phyloP scores from a whole-genome alignment of 2,797 vertebrate genomes.

The Paguma larvata region DNA sequence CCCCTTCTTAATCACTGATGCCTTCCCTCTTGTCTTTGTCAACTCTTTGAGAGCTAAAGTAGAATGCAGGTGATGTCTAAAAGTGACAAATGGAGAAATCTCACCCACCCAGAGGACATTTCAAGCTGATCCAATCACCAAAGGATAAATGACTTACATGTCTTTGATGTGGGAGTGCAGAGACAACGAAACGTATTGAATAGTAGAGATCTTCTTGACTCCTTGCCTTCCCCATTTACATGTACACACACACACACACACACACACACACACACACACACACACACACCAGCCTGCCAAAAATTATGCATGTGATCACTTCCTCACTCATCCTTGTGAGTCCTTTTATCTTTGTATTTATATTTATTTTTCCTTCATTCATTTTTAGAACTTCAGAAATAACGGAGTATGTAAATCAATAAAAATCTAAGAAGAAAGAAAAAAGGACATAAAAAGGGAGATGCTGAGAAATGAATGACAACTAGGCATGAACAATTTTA shows the following conservation, averaged over 20 bases:
- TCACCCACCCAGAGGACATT: background rate
- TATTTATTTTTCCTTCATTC: conserved; percentile 35
- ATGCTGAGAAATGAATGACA: conserved; percentile 50
- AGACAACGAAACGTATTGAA: background rate
- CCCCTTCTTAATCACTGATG: background rate
- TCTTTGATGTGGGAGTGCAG: background rate
- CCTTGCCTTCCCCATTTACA: background rate
- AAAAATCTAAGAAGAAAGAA: conserved; percentile 1
- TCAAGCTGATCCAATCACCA: background rate
- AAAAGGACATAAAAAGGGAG: conserved; percentile 18
- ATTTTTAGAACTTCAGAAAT: conserved; percentile 59
- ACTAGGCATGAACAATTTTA: background rate
- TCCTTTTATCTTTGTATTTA: conserved; percentile 49
- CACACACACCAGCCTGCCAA: background rate
- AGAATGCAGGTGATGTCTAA: background rate
- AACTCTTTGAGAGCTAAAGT: background rate
- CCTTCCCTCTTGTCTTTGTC: background rate
- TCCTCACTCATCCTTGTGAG: background rate
- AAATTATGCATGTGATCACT: background rate
- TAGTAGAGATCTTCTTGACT: background rate
- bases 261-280: too few species aligned
- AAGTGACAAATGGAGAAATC: background rate
- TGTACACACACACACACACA: too few species aligned
- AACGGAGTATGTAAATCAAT: conserved; percentile 4
- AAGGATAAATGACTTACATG: background rate